Percentiles rank a stretch among this genome's conserved stretches.
These are phyloP conservation scores for Spea multiplicata DNA, from an alignment of 2,113 vertebrate genomes.

Conservation along the genomic window DNA sequence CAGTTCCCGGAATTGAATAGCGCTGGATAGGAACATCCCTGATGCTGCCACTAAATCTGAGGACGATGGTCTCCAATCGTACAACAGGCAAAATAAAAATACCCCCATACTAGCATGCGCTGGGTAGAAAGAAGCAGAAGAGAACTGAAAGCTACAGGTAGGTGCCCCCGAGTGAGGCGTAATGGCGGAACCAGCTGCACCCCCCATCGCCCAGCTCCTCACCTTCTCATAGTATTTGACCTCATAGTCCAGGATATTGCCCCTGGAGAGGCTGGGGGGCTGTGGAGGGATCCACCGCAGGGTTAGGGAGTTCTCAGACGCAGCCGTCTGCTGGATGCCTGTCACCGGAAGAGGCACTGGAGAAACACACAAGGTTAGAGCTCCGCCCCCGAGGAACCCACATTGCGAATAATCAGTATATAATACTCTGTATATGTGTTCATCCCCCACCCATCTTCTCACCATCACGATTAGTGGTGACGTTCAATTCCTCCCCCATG, in stretches of 20 bases:
- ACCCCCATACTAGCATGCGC: too few relatives aligned
- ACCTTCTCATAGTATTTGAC: slow-evolving; percentile 89
- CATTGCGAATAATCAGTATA: neutral
- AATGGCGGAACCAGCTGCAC: too few relatives aligned
- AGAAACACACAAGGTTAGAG: slow-evolving; percentile 21
- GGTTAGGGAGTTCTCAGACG: slow-evolving; percentile 75
- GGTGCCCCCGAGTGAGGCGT: too few relatives aligned
- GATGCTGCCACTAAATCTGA: too few relatives aligned
- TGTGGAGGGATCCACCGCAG: slow-evolving; percentile 73
- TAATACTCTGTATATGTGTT: too few relatives aligned
- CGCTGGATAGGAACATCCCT: too few relatives aligned
- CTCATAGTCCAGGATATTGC: slow-evolving; percentile 80
- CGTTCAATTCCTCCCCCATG: slow-evolving; percentile 73
- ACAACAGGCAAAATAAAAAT: too few relatives aligned
- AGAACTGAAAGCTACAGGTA: too few relatives aligned
- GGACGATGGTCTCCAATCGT: too few relatives aligned
- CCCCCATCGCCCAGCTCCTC: neutral
- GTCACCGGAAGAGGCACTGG: slow-evolving; percentile 77
- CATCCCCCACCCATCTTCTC: slow-evolving; percentile 40
- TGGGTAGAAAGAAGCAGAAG: too few relatives aligned
- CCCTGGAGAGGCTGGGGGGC: slow-evolving; percentile 53
- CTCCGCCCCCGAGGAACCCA: neutral
- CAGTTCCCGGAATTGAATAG: too few relatives aligned
- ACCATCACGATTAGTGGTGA: slow-evolving; percentile 81
- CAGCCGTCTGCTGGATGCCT: slow-evolving; percentile 70